Base-by-base conservation (phyloP, 2,888 invertebrate genomes). In the Scaptomyza parva region DNA sequence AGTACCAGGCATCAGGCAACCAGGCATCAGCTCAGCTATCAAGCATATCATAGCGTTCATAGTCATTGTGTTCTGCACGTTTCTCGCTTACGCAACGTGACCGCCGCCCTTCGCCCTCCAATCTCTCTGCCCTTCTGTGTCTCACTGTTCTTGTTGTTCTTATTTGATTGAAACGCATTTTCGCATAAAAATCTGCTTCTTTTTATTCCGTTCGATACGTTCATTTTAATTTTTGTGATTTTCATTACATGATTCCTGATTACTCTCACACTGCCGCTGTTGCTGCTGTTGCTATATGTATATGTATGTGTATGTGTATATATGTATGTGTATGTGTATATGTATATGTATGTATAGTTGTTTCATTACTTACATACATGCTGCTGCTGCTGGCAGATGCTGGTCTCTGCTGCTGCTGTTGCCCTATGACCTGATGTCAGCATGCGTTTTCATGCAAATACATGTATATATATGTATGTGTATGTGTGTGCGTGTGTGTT, bases 361-460 rank as follows among this genome's bases (percentile, higher is more conserved):
- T 14, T 35, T 35, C 35, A 35, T 14, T 24, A 48, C 54, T 26
- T 44, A n/a, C n/a, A n/a, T n/a, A n/a, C n/a, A n/a, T n/a, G n/a
- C n/a, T n/a, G 11, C 63, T 64, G 50, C 64, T 64, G 53, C 45
- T 59, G 59, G 33, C 12, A 33, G 50, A 41, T 67, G 67, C 37
- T 52, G 48, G 12, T 57, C 43, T 37, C 54, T 43, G 22, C 44
- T 28, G 70, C 54, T 43, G 22, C 44, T 28, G 70, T 63, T 68
- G 70, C 78, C 76, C 68, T 78, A 66, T 81, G 78, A 69, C 82
- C 71, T 77, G 85, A 64, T 81, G 85, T 76, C 82, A 82, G 74
- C 78, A n/a, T 78, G 76, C 61, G 78, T 48, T 81, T 74, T 77
- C 75, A 82, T 85, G 82, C 82, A 86, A 86, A 86, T n/a, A n/a